Evolutionary conservation across 2,797 vertebrate genomes (phyloP), one percentile per base, ranked within the genome.

Genomic region (Epinephelus malabaricus): DNA sequence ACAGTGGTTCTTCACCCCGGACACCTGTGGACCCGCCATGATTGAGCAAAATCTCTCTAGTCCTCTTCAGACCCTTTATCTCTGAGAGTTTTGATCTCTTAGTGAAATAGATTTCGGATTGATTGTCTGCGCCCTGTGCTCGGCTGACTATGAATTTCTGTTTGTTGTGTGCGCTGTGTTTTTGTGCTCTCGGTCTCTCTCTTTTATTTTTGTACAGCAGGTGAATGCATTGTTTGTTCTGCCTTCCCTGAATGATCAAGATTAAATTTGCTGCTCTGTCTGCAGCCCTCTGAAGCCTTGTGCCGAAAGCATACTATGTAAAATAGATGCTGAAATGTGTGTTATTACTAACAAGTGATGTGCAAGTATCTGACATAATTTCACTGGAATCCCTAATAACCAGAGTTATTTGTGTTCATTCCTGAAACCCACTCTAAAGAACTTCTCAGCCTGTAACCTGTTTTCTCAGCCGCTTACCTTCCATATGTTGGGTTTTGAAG

Each of bases 101-200:
- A 34, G 17, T 58, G 72, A 70, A 83, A 82, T 64, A 73, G 81
- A 88, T 92, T 83, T 70, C 2, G 40, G 75, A 83, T 87, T 92
- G 86, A 91, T 92, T 76, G 88, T 72, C 43, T 76, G 43, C 73
- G 8, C 23, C 49, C 30, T 30, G 66, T 40, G 61, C 27, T 73
- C 45, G 59, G 40, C 73, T 70, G 6, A 12, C 70, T 25, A 11
- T 76, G 40, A 55, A 75, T 82, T 62, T 76, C n/a, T 80, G 13
- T 73, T 76, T 74, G 67, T 59, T 73, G 15, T 34, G 51, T n/a
- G 23, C 3, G 2, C 45, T n/a, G 17, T 60, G 34, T 64, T 63
- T 18, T 46, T 69, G 9, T 69, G 50, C 46, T 71, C 10, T 66
- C 38, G 54, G 5, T 63, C 79, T 58, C 34, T 46, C 23, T 56